Percentiles rank a stretch among this genome's conserved stretches.
Evolutionary conservation across 23 tunicate species (phyloP).

Genomic region (Styela clava): DNA sequence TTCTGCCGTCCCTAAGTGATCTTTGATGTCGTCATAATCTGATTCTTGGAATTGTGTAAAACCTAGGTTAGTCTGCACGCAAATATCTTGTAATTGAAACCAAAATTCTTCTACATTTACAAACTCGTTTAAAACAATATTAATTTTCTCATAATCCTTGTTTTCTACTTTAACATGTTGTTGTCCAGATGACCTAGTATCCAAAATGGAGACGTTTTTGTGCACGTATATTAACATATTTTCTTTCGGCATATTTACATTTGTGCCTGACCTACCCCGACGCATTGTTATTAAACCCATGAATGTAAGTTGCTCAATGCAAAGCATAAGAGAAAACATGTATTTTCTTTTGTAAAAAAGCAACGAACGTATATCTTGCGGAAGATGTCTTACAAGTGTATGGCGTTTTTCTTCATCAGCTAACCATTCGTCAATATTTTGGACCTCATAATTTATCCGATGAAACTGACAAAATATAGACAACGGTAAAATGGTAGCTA

Average conservation of each 20-base stretch:
- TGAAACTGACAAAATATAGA: slow-evolving; percentile 70
- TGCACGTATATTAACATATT: slow-evolving; percentile 82
- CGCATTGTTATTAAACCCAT: slow-evolving; percentile 87
- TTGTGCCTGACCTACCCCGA: slow-evolving; percentile 15
- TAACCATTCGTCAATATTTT: slow-evolving; percentile 47
- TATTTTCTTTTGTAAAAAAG: slow-evolving; percentile 76
- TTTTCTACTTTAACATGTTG: slow-evolving; percentile 36
- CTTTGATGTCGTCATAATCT: neutral
- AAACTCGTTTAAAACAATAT: slow-evolving; percentile 20
- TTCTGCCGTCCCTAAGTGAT: neutral
- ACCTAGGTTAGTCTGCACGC: slow-evolving; percentile 67
- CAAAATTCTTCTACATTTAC: slow-evolving; percentile 56
- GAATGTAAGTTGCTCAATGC: slow-evolving; percentile 67
- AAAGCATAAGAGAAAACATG: slow-evolving; percentile 48
- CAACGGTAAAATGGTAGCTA: slow-evolving; percentile 73
- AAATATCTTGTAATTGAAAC: slow-evolving; percentile 46
- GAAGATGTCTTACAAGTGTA: slow-evolving; percentile 73
- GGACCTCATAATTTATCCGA: slow-evolving; percentile 36
- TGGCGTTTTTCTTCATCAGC: slow-evolving; percentile 35
- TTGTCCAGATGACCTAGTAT: slow-evolving; percentile 58
- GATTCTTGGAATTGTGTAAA: neutral
- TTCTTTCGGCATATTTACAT: slow-evolving; percentile 44
- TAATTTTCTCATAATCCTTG: slow-evolving; percentile 33
- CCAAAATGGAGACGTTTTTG: slow-evolving; percentile 47
- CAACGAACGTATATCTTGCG: slow-evolving; percentile 34